These are phyloP conservation scores for Coptodon bakossiorum DNA, from an alignment of 2,113 vertebrate genomes.

Conservation along the genomic window DNA sequence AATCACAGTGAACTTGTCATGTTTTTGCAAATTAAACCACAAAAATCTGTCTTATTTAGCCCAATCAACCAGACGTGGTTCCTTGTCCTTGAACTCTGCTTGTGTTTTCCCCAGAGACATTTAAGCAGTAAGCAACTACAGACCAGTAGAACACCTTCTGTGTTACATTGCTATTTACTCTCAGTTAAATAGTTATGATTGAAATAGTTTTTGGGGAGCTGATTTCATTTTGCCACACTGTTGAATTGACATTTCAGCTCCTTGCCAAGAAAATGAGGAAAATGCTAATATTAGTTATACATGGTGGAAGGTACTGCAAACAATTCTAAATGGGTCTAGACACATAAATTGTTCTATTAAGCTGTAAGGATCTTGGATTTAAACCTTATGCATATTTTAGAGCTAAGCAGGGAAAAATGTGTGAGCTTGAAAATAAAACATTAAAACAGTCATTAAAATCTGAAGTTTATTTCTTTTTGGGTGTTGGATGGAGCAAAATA, in stretches of 20 bases:
- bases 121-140: neutral
- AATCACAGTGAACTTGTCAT: neutral
- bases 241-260: constrained; percentile 17
- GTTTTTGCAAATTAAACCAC: constrained; percentile 4
- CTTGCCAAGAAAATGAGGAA: constrained; percentile 48
- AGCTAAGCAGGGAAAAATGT: neutral
- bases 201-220: neutral
- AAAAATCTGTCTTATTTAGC: neutral
- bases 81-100: neutral
- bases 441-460: neutral
- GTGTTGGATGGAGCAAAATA: neutral
- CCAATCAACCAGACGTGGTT: neutral
- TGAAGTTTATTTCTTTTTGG: neutral
- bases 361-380: neutral
- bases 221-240: constrained; percentile 23
- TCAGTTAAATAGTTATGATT: neutral
- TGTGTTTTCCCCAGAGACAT: neutral
- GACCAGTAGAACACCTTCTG: neutral
- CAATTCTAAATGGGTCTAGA: constrained; percentile 46
- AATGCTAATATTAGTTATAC: constrained; percentile 29
- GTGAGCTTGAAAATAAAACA: neutral
- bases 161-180: neutral
- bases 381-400: neutral
- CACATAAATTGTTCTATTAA: constrained; percentile 31
- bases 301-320: constrained; percentile 20